Percentiles rank a stretch among this genome's conserved stretches.
Conservation (phyloP, 2,888 invertebrate species). For the Lissocephala sabroskyi region DNA sequence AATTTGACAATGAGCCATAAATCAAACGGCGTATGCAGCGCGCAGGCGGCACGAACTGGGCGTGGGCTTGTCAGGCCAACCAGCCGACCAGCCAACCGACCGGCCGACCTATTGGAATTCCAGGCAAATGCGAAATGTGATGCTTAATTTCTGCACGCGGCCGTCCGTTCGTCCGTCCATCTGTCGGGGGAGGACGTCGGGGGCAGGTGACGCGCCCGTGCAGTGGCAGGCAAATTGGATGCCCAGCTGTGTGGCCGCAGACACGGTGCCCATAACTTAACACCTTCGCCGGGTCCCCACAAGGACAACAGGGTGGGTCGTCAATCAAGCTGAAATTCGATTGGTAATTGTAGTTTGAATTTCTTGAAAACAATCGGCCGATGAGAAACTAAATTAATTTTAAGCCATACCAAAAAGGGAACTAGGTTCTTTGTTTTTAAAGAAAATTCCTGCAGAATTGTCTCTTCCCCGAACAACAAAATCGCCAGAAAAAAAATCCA, state of each 20-base stretch:
- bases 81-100: slow-evolving; percentile 1
- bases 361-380: no score
- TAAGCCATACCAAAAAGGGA: no score
- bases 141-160: slow-evolving; percentile 49
- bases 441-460: no score
- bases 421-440: no score
- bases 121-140: slow-evolving; percentile 47
- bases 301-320: no score
- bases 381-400: no score
- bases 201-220: slow-evolving; percentile 15
- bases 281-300: slow-evolving; percentile 56
- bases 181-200: no score
- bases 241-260: slow-evolving; percentile 52
- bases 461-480: no score
- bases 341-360: no score
- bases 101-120: slow-evolving; percentile 15
- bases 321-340: no score
- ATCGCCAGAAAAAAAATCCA: no score
- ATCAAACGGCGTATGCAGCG: slow-evolving; percentile 62
- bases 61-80: slow-evolving; percentile 26
- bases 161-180: no score
- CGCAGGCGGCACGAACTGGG: slow-evolving; percentile 37
- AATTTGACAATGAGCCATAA: slow-evolving; percentile 72
- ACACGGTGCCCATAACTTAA: slow-evolving; percentile 61
- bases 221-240: slow-evolving; percentile 52